Evolutionary conservation across 2,797 vertebrate species (phyloP).

Genomic region (Danionella dracula): DNA sequence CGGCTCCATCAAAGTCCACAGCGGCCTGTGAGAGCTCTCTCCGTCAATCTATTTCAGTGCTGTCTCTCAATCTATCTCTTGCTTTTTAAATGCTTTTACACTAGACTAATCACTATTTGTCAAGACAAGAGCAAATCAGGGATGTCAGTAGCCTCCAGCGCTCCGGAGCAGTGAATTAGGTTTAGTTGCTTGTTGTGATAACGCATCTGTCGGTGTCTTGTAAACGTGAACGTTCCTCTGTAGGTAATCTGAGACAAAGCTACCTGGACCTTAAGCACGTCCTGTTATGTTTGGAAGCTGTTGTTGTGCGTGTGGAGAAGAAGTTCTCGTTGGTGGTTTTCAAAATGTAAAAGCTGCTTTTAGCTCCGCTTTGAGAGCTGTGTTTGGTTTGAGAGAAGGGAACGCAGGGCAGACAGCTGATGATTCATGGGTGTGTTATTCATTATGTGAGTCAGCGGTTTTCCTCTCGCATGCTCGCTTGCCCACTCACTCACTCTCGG

Average conservation of each 20-base stretch:
- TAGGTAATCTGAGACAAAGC: background rate
- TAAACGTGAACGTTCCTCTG: too few relatives aligned
- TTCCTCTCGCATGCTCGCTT: background rate
- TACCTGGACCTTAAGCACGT: background rate
- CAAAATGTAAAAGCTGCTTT: background rate
- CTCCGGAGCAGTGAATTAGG: too few relatives aligned
- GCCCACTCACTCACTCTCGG: too few relatives aligned
- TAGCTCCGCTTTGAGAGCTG: background rate
- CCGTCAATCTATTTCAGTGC: too few relatives aligned
- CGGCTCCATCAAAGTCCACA: slow-evolving; percentile 86
- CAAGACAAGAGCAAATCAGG: too few relatives aligned
- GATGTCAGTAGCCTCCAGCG: too few relatives aligned
- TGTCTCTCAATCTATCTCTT: too few relatives aligned
- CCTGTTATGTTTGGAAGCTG: background rate
- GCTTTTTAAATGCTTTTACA: too few relatives aligned
- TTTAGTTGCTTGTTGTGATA: too few relatives aligned
- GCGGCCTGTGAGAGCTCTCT: slow-evolving; percentile 70
- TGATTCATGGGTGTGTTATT: slow-evolving; percentile 16
- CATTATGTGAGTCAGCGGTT: background rate
- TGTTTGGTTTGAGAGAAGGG: background rate
- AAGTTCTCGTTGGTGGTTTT: too few relatives aligned
- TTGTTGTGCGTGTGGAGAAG: background rate
- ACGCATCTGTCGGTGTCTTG: too few relatives aligned
- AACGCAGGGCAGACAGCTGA: background rate
- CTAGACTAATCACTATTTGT: too few relatives aligned